Percentiles rank a stretch among this genome's conserved stretches.
Evolutionary conservation across 2,113 vertebrate species (phyloP).

Genomic region (Xiphophorus hellerii): DNA sequence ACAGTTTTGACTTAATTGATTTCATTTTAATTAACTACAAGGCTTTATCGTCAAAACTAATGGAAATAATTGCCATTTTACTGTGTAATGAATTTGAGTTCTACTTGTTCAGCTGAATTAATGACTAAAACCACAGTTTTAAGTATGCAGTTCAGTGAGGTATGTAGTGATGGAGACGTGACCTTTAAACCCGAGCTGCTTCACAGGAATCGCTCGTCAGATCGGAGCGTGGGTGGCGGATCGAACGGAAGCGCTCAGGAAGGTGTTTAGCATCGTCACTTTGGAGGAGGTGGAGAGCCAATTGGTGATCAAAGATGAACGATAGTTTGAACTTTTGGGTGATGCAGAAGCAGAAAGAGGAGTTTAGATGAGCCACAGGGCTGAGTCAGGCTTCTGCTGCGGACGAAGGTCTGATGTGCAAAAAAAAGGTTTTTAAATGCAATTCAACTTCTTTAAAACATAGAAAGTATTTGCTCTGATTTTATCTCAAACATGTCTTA

Average conservation of each 20-base stretch:
- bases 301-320: slow-evolving; percentile 55
- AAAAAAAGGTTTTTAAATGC: not conserved
- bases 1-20: no score
- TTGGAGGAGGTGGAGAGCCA: slow-evolving; percentile 36
- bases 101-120: no score
- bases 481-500: no score
- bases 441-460: not conserved
- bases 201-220: slow-evolving; percentile 7
- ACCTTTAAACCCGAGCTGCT: not conserved
- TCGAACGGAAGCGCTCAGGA: slow-evolving; percentile 16
- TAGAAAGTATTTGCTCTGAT: no score
- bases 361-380: slow-evolving; percentile 15
- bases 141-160: not conserved
- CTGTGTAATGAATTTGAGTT: no score
- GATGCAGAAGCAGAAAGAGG: slow-evolving; percentile 24
- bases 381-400: slow-evolving; percentile 14
- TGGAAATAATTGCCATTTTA: no score
- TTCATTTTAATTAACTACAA: no score
- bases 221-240: slow-evolving; percentile 8
- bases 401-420: slow-evolving; percentile 29
- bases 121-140: not conserved
- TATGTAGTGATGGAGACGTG: not conserved
- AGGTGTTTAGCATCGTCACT: slow-evolving; percentile 13
- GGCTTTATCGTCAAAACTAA: no score
- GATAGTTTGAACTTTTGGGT: slow-evolving; percentile 49